Conservation (phyloP, 2,888 invertebrate species). For the Drosophila parthenogenetica region DNA sequence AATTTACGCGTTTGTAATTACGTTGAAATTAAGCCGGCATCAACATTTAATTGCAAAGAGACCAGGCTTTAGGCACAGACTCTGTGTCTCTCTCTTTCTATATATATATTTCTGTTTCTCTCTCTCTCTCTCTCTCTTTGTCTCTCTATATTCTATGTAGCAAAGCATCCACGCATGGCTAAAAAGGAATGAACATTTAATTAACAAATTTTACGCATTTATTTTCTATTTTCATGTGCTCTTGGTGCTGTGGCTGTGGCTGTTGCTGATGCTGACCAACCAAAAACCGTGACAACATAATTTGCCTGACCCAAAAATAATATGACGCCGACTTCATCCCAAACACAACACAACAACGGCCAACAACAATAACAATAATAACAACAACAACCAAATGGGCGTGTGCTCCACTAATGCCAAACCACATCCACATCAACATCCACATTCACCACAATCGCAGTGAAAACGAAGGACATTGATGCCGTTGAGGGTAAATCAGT, state of each 20-base stretch:
- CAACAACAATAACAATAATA: slow-evolving; percentile 28
- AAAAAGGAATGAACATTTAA: slow-evolving; percentile 67
- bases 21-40: slow-evolving; percentile 75
- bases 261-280: slow-evolving; percentile 60
- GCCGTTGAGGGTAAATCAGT: slow-evolving; percentile 95
- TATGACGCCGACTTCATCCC: slow-evolving; percentile 41
- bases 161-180: slow-evolving; percentile 48
- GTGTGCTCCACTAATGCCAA: slow-evolving; percentile 38
- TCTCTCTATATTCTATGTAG: background rate
- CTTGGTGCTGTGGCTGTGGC: background rate
- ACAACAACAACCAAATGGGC: slow-evolving; percentile 6
- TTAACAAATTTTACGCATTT: slow-evolving; percentile 80
- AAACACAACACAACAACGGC: slow-evolving; percentile 8
- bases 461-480: slow-evolving; percentile 92
- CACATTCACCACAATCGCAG: slow-evolving; percentile 82
- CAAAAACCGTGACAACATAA: slow-evolving; percentile 70
- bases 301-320: slow-evolving; percentile 59
- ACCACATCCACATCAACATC: slow-evolving; percentile 36
- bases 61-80: slow-evolving; percentile 31
- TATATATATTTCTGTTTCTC: too few relatives aligned
- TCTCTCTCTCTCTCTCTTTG: background rate
- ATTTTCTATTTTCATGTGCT: slow-evolving; percentile 76
- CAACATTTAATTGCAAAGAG: slow-evolving; percentile 76
- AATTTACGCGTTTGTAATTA: slow-evolving; percentile 77
- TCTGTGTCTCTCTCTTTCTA: background rate